A percentile compares a stretch with the other conserved stretches of the same genome.
These are phyloP conservation scores for Athrips mouffetella DNA, from an alignment of 2,888 invertebrate genomes.

Conservation along the genomic window DNA sequence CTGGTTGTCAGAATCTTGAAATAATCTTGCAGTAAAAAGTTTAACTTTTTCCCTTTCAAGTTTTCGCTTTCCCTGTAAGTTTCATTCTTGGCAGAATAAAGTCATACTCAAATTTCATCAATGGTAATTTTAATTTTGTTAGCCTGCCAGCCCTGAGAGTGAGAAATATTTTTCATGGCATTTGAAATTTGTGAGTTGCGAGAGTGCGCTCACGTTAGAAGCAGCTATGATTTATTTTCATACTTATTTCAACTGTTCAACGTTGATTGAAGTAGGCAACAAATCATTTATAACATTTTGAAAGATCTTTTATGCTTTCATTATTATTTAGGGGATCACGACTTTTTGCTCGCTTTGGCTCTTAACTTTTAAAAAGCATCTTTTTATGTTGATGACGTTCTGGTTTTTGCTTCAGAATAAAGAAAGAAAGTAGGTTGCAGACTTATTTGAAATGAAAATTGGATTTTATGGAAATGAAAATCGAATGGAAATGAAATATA, in stretches of 20 bases:
- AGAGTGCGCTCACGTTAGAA: slow-evolving; percentile 29
- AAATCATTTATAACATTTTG: not conserved
- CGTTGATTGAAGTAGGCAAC: slow-evolving; percentile 22
- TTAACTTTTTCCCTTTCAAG: no score
- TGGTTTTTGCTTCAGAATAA: no score
- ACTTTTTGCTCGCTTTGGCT: not conserved
- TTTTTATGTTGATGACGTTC: not conserved
- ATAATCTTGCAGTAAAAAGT: no score
- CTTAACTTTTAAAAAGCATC: not conserved
- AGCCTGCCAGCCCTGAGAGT: not conserved
- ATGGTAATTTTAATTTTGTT: no score
- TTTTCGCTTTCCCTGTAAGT: no score
- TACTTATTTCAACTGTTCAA: slow-evolving; percentile 32
- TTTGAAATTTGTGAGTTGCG: slow-evolving; percentile 40
- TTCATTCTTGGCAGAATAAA: no score
- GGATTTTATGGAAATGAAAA: no score
- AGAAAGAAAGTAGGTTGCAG: no score
- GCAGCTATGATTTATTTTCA: slow-evolving; percentile 36
- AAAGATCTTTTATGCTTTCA: not conserved
- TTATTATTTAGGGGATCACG: not conserved
- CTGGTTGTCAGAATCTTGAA: no score
- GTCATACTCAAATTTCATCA: no score
- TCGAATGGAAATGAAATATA: no score
- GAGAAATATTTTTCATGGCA: slow-evolving; percentile 27
- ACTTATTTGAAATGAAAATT: no score